phyloP scores from a whole-genome alignment of 2,797 vertebrate genomes.

The Hydrolagus colliei region DNA sequence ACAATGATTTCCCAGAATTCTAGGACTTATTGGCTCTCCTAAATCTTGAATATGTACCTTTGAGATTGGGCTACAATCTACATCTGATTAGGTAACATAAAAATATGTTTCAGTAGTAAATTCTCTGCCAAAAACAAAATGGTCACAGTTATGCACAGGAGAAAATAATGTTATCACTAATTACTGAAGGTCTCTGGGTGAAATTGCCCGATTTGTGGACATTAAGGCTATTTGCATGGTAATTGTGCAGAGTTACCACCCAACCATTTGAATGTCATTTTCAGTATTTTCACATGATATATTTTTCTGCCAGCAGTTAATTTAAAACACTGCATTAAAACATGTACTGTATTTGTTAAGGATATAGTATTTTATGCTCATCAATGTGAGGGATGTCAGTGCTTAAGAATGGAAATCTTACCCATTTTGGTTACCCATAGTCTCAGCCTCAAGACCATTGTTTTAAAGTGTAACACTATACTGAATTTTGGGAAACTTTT shows the following conservation, averaged over 20 bases:
- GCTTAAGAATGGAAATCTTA: neutral
- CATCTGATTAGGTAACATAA: too few species aligned
- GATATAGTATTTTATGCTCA: neutral
- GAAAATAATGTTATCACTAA: neutral
- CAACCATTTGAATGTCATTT: slow-evolving; percentile 16
- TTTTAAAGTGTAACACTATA: too few species aligned
- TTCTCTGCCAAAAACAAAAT: neutral
- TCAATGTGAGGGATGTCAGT: neutral
- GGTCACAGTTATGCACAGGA: neutral
- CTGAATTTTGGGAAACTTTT: too few species aligned
- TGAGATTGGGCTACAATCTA: neutral
- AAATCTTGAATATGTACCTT: neutral
- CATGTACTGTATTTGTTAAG: neutral
- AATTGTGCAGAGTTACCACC: slow-evolving; percentile 18
- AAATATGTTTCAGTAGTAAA: neutral
- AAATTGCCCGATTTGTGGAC: neutral
- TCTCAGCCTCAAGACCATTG: too few species aligned
- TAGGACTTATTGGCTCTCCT: neutral
- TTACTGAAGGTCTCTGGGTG: neutral
- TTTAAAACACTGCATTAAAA: neutral
- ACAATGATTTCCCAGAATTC: neutral
- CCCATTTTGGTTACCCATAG: neutral
- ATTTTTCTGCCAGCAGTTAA: neutral
- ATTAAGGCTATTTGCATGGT: neutral
- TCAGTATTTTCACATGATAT: neutral